Base-by-base conservation (phyloP, 2,797 vertebrate genomes). In the Tokudaia tokunoshimensis region DNA sequence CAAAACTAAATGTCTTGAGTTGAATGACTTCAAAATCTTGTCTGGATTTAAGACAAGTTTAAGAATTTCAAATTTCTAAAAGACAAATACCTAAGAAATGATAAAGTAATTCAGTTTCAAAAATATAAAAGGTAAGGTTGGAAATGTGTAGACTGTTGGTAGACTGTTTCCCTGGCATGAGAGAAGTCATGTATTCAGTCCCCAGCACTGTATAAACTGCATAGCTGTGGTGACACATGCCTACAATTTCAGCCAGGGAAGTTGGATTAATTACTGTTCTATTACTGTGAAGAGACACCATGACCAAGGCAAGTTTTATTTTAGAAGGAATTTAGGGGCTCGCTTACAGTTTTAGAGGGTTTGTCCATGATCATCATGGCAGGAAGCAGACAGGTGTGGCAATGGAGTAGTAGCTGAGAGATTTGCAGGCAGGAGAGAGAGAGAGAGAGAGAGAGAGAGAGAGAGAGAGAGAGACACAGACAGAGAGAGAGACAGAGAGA, bases 11-110 rank as follows among this genome's bases (percentile, higher is more conserved):
- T 22, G 12, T 57, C 0, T 19, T 81, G 61, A 13, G 70, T 29
- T 83, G 7, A 15, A 83, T 67, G 83, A 87, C 57, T 90, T 84
- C 26, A 41, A 83, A 19, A 13, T 59, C 92, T 82, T 41, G 7
- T 65, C 14, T 59, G 78, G 78, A 22, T 95, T 96, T 88, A 76
- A 55, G 81, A 52, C 52, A 52, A 70, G 41, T 92, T 52, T 92
- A 63, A 55, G 26, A 94, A 79, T 79, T 96, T 29, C 8, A 67
- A 9, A 79, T 92, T 91, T 74, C 57, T 89, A 80, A 93, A 96
- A 80, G 80, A 65, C 92, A 96, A 91, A 76, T 3, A 75, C 55
- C 52, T 91, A 81, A 63, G 24, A 96, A n/a, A 70, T 79, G 34
- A 67, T n/a, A 47, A 72, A 84, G 90, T 37, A 91, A 95, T 81